A percentile compares a stretch with the other conserved stretches of the same genome.
Evolutionary conservation across 2,113 vertebrate species (phyloP).

Genomic region (Callaeas wilsoni): DNA sequence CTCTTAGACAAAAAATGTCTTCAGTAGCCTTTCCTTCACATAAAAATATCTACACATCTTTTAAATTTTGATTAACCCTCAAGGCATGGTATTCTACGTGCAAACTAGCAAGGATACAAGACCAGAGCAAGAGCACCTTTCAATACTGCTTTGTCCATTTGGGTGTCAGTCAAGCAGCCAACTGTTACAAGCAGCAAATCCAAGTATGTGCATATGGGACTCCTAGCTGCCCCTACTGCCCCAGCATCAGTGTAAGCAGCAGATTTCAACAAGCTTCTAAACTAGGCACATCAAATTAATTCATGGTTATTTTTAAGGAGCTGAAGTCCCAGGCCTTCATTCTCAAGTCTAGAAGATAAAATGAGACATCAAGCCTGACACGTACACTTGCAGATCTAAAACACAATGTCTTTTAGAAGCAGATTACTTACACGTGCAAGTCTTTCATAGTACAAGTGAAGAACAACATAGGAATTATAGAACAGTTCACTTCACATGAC

Average conservation of each 20-base stretch:
- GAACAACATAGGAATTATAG: not conserved
- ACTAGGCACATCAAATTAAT: not conserved
- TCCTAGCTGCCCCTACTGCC: not conserved
- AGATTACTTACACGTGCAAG: not conserved
- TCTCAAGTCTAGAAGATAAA: not conserved
- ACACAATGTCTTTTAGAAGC: not conserved
- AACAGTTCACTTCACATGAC: not conserved
- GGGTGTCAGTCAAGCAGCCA: not conserved
- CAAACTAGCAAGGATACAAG: not conserved
- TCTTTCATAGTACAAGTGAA: not conserved
- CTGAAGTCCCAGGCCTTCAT: not conserved
- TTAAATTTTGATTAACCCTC: not conserved
- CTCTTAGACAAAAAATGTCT: not conserved
- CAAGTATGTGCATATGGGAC: fast-evolving
- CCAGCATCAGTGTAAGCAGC: not conserved
- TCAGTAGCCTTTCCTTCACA: not conserved
- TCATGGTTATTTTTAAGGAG: not conserved
- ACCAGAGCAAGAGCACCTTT: not conserved
- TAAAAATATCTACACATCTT: not conserved
- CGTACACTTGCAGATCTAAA: not conserved
- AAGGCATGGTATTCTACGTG: not conserved
- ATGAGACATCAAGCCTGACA: not conserved
- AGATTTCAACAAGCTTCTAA: not conserved
- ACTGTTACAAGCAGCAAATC: not conserved
- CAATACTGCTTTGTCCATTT: not conserved